phyloP scores from a whole-genome alignment of 1,140 invertebrate species.

The Solen grandis region DNA sequence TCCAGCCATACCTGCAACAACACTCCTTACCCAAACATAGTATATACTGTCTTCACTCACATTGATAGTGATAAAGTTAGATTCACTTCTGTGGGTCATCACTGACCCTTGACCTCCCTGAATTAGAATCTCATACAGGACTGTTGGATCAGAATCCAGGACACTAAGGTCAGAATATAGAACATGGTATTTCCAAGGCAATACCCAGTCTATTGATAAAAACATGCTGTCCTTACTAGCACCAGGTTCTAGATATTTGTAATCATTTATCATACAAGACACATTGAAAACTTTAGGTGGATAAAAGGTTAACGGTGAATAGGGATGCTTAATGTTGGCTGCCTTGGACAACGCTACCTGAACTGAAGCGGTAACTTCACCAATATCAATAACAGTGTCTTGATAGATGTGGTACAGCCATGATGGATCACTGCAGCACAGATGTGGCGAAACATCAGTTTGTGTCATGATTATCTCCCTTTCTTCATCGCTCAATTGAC shows the following conservation, averaged over 20 bases:
- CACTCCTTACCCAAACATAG: slow-evolving; percentile 56
- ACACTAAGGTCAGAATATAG: too few relatives aligned
- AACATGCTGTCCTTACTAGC: not conserved
- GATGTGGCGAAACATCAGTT: slow-evolving; percentile 78
- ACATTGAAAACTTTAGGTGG: slow-evolving; percentile 37
- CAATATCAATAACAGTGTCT: slow-evolving; percentile 81
- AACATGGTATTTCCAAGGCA: too few relatives aligned
- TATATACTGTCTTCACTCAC: slow-evolving; percentile 11
- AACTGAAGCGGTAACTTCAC: slow-evolving; percentile 65
- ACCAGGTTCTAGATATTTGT: not conserved
- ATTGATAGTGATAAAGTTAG: slow-evolving; percentile 11
- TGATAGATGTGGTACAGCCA: slow-evolving; percentile 84
- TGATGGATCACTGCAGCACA: slow-evolving; percentile 82
- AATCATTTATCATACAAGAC: slow-evolving; percentile 27
- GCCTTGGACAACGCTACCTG: slow-evolving; percentile 42
- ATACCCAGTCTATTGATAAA: not conserved
- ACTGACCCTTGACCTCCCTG: slow-evolving; percentile 40
- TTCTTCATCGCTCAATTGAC: slow-evolving; percentile 74
- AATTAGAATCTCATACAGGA: slow-evolving; percentile 65
- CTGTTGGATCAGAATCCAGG: slow-evolving; percentile 19
- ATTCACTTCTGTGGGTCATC: not conserved
- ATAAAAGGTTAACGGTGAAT: not conserved
- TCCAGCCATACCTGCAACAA: slow-evolving; percentile 20
- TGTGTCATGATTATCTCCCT: slow-evolving; percentile 77
- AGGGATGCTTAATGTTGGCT: not conserved